Conservation (phyloP, 2,797 vertebrate genomes). For the Monodelphis domestica region DNA sequence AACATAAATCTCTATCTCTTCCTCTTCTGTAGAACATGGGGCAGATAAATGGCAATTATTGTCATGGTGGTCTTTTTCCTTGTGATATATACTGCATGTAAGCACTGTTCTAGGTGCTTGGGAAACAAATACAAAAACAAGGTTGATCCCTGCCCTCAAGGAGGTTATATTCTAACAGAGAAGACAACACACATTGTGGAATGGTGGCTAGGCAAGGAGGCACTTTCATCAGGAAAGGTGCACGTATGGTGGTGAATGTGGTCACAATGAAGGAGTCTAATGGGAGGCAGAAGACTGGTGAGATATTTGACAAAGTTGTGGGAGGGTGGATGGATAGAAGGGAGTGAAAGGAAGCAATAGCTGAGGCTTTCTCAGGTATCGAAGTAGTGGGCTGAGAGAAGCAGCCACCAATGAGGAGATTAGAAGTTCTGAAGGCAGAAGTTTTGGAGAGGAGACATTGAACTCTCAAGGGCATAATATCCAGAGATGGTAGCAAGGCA, state of each 20-base stretch:
- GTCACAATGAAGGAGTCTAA: background rate
- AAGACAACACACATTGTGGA: background rate
- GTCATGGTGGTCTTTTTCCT: background rate
- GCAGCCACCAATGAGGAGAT: background rate
- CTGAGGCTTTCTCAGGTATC: background rate
- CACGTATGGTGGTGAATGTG: background rate
- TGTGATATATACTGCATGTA: background rate
- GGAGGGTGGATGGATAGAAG: background rate
- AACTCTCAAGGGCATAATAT: background rate
- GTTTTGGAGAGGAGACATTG: background rate
- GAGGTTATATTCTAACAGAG: too few relatives aligned
- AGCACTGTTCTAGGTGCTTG: background rate
- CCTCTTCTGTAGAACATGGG: too few relatives aligned
- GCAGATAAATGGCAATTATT: too few relatives aligned
- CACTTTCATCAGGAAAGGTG: background rate
- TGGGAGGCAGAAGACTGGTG: background rate
- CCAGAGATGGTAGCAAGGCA: background rate
- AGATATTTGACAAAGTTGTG: background rate
- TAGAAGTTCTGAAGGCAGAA: background rate
- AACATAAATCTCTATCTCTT: too few relatives aligned
- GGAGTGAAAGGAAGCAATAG: fast-evolving
- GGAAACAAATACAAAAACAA: too few relatives aligned
- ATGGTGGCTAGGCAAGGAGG: background rate
- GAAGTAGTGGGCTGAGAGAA: background rate
- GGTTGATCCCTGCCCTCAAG: background rate